These are phyloP conservation scores for Chelon auratus DNA, from an alignment of 2,797 vertebrate genomes.

Conservation along the genomic window DNA sequence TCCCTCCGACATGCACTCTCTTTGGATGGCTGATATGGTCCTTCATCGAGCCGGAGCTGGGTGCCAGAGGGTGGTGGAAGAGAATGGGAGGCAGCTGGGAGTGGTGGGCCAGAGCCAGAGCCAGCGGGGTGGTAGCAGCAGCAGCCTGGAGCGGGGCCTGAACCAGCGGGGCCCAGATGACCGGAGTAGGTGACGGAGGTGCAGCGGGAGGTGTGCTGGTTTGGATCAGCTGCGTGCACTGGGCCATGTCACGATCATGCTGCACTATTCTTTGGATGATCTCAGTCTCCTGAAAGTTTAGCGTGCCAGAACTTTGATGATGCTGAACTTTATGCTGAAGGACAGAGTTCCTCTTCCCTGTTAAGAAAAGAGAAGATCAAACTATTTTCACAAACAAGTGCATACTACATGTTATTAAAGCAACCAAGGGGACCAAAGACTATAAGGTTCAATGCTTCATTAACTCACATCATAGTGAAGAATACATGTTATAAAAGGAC, in stretches of 20 bases:
- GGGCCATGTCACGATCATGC: conserved; percentile 98
- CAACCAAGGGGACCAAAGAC: not conserved
- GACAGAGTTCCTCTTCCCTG: conserved; percentile 96
- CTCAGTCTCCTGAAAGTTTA: conserved; percentile 96
- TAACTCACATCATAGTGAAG: not conserved
- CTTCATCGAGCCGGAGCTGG: conserved; percentile 82
- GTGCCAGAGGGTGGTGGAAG: conserved; percentile 88
- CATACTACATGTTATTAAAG: not conserved
- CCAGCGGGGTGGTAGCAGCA: conserved; percentile 94
- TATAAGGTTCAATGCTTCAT: not conserved
- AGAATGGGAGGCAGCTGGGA: conserved; percentile 90
- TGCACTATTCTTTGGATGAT: conserved; percentile 99
- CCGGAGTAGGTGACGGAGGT: conserved; percentile 86
- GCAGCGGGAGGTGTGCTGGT: conserved; percentile 70
- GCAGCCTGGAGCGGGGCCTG: conserved; percentile 96
- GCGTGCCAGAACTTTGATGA: conserved; percentile 94
- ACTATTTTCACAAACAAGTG: not conserved
- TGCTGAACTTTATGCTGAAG: conserved; percentile 97
- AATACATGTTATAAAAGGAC: not conserved
- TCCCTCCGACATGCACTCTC: conserved; percentile 80
- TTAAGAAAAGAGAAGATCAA: conserved; percentile 25
- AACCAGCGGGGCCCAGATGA: conserved; percentile 97
- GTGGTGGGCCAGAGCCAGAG: conserved; percentile 94
- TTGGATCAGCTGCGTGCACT: conserved; percentile 91
- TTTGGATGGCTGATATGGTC: conserved; percentile 83